Evolutionary conservation across 1,140 invertebrate genomes (phyloP).

Genomic region (Vanessa atalanta): DNA sequence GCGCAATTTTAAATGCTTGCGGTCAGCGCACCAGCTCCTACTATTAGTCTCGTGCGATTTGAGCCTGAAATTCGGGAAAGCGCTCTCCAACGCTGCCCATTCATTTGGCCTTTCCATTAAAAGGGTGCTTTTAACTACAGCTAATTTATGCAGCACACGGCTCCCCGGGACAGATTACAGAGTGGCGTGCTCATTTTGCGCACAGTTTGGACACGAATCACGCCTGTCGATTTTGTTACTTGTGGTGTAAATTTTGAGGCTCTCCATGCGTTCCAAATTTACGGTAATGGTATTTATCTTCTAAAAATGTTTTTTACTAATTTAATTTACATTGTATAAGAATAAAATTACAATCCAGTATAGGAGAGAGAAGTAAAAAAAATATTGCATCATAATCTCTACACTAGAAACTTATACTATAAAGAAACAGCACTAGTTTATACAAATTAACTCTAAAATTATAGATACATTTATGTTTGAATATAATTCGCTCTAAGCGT

Average conservation of each 20-base stretch:
- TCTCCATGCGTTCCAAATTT: constrained; percentile 14
- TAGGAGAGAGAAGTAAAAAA: no score
- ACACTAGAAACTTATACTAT: no score
- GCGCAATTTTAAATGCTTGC: constrained; percentile 33
- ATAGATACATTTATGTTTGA: no score
- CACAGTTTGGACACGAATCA: constrained; percentile 18
- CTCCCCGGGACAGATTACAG: constrained; percentile 29
- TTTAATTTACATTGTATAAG: no score
- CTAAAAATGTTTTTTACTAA: not conserved
- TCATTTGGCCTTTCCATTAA: constrained; percentile 45
- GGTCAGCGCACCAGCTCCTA: constrained; percentile 27
- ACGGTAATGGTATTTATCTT: not conserved
- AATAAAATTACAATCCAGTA: no score
- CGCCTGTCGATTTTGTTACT: constrained; percentile 23
- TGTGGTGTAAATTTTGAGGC: constrained; percentile 3
- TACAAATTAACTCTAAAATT: no score
- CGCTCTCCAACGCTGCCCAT: constrained; percentile 38
- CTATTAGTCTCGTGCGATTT: constrained; percentile 38
- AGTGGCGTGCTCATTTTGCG: constrained; percentile 20
- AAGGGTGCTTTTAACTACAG: constrained; percentile 42
- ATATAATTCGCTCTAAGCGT: no score
- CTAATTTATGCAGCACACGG: constrained; percentile 41
- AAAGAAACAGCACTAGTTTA: no score
- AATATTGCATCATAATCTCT: no score
- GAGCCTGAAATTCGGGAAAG: constrained; percentile 36